Evolutionary conservation across 2,113 vertebrate genomes (phyloP).

Genomic region (Isurus oxyrinchus): DNA sequence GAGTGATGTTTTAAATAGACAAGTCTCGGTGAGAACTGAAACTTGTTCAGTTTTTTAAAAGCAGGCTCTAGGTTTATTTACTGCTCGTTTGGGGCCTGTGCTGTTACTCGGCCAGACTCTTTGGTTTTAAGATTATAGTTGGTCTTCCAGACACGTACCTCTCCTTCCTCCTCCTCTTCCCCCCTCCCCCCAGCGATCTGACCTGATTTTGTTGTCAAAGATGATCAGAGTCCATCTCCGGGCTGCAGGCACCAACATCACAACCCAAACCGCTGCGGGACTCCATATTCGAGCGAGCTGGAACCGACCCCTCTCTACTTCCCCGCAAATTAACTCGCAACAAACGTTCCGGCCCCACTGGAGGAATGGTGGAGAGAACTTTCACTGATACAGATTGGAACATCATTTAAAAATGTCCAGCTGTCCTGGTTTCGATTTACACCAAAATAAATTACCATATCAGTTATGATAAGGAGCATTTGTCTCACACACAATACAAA

Average conservation of each 20-base stretch:
- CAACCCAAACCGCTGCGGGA: neutral
- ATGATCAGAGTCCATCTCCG: neutral
- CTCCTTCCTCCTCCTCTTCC: neutral
- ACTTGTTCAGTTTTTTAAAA: neutral
- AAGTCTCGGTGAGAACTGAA: neutral
- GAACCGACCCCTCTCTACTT: neutral
- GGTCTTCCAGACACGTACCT: neutral
- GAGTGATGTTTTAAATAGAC: neutral
- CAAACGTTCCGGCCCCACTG: neutral
- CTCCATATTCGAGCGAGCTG: neutral
- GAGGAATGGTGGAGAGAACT: neutral
- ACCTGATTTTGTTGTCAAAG: neutral
- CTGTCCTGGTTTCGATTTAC: neutral
- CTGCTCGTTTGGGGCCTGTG: neutral
- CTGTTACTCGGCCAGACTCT: neutral
- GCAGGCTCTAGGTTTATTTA: neutral
- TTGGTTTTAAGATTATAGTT: neutral
- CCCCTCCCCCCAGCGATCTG: neutral
- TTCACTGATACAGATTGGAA: neutral
- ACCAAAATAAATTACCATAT: neutral
- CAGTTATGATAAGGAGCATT: neutral
- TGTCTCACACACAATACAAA: neutral
- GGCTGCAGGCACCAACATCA: neutral
- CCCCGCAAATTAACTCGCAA: neutral
- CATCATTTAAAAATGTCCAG: neutral